Percentiles rank a stretch among this genome's conserved stretches.
Evolutionary conservation across 1,140 invertebrate genomes (phyloP).

Genomic region (Pachypeltis micranthus): DNA sequence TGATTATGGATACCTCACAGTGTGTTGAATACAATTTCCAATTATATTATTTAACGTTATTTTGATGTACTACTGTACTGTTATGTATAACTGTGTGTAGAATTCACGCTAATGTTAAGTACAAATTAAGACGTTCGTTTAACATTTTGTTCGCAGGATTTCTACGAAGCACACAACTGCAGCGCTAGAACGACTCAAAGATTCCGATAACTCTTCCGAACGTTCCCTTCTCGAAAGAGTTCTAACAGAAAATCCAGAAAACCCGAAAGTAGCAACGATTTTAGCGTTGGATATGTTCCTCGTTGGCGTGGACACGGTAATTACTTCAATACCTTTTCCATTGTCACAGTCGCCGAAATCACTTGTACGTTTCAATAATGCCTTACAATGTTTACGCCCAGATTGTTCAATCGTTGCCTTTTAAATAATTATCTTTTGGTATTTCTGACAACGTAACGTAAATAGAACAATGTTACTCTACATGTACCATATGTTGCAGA

Average conservation of each 20-base stretch:
- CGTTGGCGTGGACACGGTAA: slow-evolving; percentile 79
- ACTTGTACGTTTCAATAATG: no score
- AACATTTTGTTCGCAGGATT: slow-evolving; percentile 36
- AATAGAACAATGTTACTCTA: no score
- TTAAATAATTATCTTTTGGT: no score
- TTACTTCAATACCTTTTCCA: slow-evolving; percentile 14
- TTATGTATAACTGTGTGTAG: no score
- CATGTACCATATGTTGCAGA: slow-evolving; percentile 48
- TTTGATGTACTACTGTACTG: no score
- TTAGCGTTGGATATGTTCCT: slow-evolving; percentile 69
- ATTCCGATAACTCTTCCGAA: slow-evolving; percentile 36
- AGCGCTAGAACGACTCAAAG: slow-evolving; percentile 35
- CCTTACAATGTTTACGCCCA: no score
- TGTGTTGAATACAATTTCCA: no score
- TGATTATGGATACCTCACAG: no score
- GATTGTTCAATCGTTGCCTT: no score
- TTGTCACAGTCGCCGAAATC: background rate
- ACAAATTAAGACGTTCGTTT: background rate
- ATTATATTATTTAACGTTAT: no score
- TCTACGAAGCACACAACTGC: slow-evolving; percentile 46
- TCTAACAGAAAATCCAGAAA: slow-evolving; percentile 44
- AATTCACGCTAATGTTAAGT: no score
- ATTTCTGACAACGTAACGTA: no score
- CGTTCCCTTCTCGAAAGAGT: slow-evolving; percentile 52
- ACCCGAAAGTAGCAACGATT: slow-evolving; percentile 55